Evolutionary conservation across 1,140 invertebrate genomes (phyloP), one percentile per base, ranked within the genome.

Genomic region (Nasonia longicornis): DNA sequence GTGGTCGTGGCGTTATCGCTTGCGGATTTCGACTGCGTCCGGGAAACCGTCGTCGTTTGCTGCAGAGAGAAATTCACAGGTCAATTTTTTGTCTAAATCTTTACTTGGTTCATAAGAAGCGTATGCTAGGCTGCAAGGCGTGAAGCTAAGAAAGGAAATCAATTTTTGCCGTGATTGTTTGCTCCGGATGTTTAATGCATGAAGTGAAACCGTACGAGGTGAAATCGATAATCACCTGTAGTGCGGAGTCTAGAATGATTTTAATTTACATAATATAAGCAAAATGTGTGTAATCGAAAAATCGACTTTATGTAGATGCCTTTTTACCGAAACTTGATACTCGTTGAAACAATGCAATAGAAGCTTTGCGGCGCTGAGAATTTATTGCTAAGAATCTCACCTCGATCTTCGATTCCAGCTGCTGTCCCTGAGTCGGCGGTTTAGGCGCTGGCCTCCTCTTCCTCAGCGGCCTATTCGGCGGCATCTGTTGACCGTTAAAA

Each of bases 391-490:
- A 35, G 26, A 69, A 69, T 14, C 29, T 11, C 11, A 69, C 66
- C 66, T 69, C 26, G 11, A 35, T 20, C 52, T 58, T 58, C 1
- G 52, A 20, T 20, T 58, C 20, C 14, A 58, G 2, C 20, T 58
- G 52, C 0, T 88, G 16, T 79, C 80, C 26, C 29, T 70, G 67
- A 35, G 80, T 63, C 3, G 93, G 93, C 0, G 93, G 93, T 85
- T 93, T 93, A 4, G 93, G 93, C 0, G 93, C 93, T 0, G 92
- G 93, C 75, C 93, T 86, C n/a, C 93, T 86, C 83, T 93, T 94
- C 22, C 93, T 87, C 29, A 90, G 87, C 12, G 92, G 92, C 75
- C 91, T 90, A 2, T 91, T 86, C 10, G 90, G 88, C n/a, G 88
- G 66, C 2, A 35, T n/a, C 2, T 45, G 35, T 12, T 31, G 45